These are phyloP conservation scores for Lydus trimaculatus DNA, from an alignment of 2,888 invertebrate genomes.

Conservation along the genomic window DNA sequence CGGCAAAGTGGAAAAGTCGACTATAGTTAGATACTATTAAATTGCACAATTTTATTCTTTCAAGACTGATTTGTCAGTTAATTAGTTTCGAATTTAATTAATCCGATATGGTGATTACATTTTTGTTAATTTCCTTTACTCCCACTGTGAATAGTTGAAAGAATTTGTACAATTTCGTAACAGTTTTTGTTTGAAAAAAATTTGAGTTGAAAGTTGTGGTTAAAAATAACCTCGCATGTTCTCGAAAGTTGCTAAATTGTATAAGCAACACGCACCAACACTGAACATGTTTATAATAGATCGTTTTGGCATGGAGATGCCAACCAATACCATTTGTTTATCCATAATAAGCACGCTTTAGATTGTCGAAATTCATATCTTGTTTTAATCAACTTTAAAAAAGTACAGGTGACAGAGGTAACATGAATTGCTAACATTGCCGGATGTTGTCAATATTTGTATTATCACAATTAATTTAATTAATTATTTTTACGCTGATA, in stretches of 20 bases:
- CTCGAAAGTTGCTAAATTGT: constrained; percentile 44
- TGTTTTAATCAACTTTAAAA: neutral
- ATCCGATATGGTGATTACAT: neutral
- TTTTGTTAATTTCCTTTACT: neutral
- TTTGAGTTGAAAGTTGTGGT: constrained; percentile 9
- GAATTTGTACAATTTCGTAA: neutral
- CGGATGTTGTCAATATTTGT: neutral
- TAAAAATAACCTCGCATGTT: constrained; percentile 45
- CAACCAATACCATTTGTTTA: constrained; percentile 51
- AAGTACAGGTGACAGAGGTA: neutral
- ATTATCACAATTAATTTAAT: neutral
- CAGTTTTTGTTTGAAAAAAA: neutral
- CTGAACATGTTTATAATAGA: constrained; percentile 47
- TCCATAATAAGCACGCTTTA: constrained; percentile 28
- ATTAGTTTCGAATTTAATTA: neutral
- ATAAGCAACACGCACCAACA: constrained; percentile 47
- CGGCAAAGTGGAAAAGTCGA: constrained; percentile 11
- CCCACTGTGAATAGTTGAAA: neutral
- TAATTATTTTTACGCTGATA: neutral
- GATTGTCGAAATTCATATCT: too few relatives aligned
- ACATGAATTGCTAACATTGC: too few relatives aligned
- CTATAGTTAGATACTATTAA: too few relatives aligned
- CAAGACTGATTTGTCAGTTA: neutral
- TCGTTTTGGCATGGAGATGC: constrained; percentile 49
- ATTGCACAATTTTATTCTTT: too few relatives aligned